phyloP scores from a whole-genome alignment of 2,888 invertebrate genomes.

The Cerastis rubricosa region DNA sequence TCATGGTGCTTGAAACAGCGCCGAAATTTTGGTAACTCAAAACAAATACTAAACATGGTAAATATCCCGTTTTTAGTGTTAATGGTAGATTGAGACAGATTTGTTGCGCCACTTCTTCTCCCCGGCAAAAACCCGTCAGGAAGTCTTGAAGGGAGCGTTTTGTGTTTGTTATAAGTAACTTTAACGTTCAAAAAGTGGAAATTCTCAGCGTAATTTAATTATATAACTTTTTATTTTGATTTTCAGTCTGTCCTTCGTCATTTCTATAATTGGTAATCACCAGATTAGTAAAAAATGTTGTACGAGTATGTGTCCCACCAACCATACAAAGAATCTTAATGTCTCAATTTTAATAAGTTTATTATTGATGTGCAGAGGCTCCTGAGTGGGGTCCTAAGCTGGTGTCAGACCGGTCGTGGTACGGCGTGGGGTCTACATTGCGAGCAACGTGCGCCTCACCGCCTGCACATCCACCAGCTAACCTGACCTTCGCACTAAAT shows the following conservation, averaged over 20 bases:
- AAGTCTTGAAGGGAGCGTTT: background rate
- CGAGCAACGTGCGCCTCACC: slow-evolving; percentile 93
- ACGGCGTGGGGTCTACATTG: slow-evolving; percentile 93
- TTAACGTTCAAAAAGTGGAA: background rate
- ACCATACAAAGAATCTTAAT: background rate
- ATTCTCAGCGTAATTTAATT: background rate
- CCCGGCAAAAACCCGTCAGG: background rate
- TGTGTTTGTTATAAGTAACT: background rate
- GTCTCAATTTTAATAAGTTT: background rate
- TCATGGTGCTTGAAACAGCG: too few species aligned
- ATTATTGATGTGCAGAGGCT: slow-evolving; percentile 86
- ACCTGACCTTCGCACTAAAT: slow-evolving; percentile 93
- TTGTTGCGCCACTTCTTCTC: background rate
- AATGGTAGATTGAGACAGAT: background rate
- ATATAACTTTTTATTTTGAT: background rate
- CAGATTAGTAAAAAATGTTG: background rate
- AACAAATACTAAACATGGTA: too few species aligned
- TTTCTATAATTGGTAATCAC: background rate
- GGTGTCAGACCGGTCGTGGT: slow-evolving; percentile 92
- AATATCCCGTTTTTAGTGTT: too few species aligned
- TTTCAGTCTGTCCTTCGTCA: background rate
- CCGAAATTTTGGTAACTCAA: too few species aligned
- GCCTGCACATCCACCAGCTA: slow-evolving; percentile 92
- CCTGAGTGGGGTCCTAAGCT: slow-evolving; percentile 92
- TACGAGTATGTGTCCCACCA: background rate